phyloP scores from a whole-genome alignment of 1,140 invertebrate species.

The Drosophila rhopaloa region DNA sequence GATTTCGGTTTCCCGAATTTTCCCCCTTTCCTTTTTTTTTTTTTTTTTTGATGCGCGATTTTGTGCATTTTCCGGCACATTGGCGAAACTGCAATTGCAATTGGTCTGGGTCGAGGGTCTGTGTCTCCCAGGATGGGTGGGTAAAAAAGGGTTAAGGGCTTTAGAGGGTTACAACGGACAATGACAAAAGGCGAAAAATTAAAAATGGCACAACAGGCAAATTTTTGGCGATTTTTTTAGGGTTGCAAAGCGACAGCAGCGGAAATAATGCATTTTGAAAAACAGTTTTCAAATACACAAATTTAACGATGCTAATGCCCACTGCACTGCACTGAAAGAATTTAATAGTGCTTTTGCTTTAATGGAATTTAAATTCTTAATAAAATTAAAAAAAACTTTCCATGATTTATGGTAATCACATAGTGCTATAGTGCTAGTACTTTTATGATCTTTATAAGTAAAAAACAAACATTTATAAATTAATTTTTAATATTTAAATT shows the following conservation, averaged over 20 bases:
- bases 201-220: constrained; percentile 46
- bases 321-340: constrained; percentile 32
- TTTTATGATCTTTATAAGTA: no score
- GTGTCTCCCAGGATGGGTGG: background rate
- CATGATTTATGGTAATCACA: no score
- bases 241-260: constrained; percentile 35
- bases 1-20: constrained; percentile 33
- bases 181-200: constrained; percentile 44
- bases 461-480: no score
- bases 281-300: constrained; percentile 30
- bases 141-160: constrained; percentile 68
- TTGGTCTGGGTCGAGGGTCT: constrained; percentile 8
- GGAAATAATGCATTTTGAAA: constrained; percentile 24
- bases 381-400: background rate
- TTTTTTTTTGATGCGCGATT: constrained; percentile 8
- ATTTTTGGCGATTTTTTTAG: constrained; percentile 35
- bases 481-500: no score
- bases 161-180: constrained; percentile 60
- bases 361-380: background rate
- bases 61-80: constrained; percentile 52
- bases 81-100: constrained; percentile 49
- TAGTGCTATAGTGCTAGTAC: no score
- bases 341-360: background rate
- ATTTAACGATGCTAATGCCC: constrained; percentile 44
- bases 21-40: background rate